Conservation (phyloP, 2,888 invertebrate species). For the Nymphalis c-album region DNA sequence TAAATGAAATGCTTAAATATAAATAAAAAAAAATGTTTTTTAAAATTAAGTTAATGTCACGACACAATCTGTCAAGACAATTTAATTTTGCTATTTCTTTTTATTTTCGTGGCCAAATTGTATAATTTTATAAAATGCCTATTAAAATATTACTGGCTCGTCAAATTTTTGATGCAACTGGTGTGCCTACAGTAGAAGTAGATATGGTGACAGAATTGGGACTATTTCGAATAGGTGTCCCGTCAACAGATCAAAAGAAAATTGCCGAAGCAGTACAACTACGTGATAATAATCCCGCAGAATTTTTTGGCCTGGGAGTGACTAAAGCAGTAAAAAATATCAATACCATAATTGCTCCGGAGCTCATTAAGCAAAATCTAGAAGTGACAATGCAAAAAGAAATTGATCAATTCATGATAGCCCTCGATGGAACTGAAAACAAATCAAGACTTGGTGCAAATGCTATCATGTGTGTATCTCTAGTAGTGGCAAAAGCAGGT, state of each 20-base stretch:
- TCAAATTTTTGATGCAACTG: conserved; percentile 98
- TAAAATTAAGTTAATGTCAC: neutral
- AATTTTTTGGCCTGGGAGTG: conserved; percentile 97
- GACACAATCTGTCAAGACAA: neutral
- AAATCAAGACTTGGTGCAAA: conserved; percentile 97
- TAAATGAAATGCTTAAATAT: neutral
- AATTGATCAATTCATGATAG: conserved; percentile 92
- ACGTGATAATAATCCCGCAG: conserved; percentile 91
- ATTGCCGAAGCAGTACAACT: conserved; percentile 97
- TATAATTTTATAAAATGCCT: conserved; percentile 83
- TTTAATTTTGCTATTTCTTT: neutral
- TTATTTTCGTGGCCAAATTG: neutral
- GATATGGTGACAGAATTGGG: conserved; percentile 90
- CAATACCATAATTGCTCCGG: conserved; percentile 90
- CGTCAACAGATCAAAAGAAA: conserved; percentile 97
- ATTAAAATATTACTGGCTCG: conserved; percentile 95
- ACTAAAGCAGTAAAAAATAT: conserved; percentile 94
- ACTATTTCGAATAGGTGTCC: conserved; percentile 95
- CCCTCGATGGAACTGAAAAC: conserved; percentile 97
- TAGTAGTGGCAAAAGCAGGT: conserved; percentile 98
- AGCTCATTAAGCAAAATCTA: conserved; percentile 88
- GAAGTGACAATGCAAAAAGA: conserved; percentile 94
- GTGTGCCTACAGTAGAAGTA: conserved; percentile 98
- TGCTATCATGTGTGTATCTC: conserved; percentile 96
- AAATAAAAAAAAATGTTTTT: neutral